Conservation (phyloP, 2,113 vertebrate species). For the Pteronura brasiliensis region DNA sequence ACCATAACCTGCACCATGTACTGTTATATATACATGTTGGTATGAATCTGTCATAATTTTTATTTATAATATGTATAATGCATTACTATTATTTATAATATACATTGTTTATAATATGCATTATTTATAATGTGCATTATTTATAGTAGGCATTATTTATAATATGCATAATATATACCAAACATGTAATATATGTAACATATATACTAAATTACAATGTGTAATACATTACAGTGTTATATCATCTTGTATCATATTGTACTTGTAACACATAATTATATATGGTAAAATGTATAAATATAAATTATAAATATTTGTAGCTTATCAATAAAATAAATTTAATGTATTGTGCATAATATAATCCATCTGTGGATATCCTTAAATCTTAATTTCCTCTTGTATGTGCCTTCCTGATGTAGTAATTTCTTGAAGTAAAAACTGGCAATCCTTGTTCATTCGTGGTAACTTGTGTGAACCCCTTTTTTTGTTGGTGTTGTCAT, state of each 20-base stretch:
- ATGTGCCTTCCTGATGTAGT: not conserved
- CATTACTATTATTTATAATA: no score
- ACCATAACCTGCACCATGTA: not conserved
- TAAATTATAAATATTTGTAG: not conserved
- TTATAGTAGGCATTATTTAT: not conserved
- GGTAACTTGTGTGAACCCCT: not conserved
- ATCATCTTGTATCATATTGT: not conserved
- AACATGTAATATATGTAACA: not conserved
- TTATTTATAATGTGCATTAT: no score
- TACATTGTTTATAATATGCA: no score
- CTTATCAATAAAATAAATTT: not conserved
- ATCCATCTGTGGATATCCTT: not conserved
- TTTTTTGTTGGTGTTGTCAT: not conserved
- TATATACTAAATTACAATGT: not conserved
- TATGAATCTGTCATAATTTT: no score
- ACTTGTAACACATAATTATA: not conserved
- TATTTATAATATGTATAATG: no score
- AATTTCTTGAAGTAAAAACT: not conserved
- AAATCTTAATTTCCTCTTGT: not conserved
- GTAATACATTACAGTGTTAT: not conserved
- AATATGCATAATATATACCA: not conserved
- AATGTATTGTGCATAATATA: not conserved
- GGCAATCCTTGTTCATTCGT: not conserved
- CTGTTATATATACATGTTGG: no score
- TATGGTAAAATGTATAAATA: not conserved